Evolutionary conservation across 2,113 vertebrate species (phyloP).

Genomic region (Atlantisia rogersi): DNA sequence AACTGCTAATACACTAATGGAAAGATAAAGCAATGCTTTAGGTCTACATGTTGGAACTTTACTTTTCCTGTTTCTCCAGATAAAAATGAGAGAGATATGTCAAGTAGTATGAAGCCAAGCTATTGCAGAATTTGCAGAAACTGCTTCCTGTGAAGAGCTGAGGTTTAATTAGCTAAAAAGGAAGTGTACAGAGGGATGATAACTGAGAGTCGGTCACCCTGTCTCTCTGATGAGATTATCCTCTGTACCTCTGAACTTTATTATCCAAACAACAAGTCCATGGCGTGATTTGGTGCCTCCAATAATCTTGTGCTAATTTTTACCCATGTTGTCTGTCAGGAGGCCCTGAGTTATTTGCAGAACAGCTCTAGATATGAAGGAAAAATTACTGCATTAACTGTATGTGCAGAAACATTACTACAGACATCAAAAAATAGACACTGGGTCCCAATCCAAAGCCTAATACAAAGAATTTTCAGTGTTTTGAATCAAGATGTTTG

Average conservation of each 20-base stretch:
- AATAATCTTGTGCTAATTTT: slow-evolving; percentile 76
- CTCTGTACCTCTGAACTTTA: slow-evolving; percentile 81
- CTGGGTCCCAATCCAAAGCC: neutral
- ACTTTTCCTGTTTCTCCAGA: slow-evolving; percentile 82
- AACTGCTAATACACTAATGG: slow-evolving; percentile 65
- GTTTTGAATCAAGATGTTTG: neutral
- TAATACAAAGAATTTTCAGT: neutral
- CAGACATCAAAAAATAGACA: neutral
- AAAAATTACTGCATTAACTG: neutral
- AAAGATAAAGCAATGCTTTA: slow-evolving; percentile 74
- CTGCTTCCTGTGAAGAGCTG: slow-evolving; percentile 77
- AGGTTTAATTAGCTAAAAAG: slow-evolving; percentile 83
- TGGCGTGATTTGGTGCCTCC: slow-evolving; percentile 73
- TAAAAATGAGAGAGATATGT: slow-evolving; percentile 74
- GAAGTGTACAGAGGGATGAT: slow-evolving; percentile 78
- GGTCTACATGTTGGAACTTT: slow-evolving; percentile 70
- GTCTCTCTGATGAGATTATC: slow-evolving; percentile 79
- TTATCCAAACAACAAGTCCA: slow-evolving; percentile 80
- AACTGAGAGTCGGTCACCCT: slow-evolving; percentile 77
- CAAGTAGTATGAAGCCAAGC: slow-evolving; percentile 73
- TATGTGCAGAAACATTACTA: neutral
- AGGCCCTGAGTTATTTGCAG: slow-evolving; percentile 48
- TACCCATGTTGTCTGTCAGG: slow-evolving; percentile 66
- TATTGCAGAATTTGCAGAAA: slow-evolving; percentile 75
- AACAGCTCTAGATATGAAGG: neutral